A percentile compares a stretch with the other conserved stretches of the same genome.
Conservation (phyloP, 1,140 invertebrate genomes). For the Ooceraea biroi region DNA sequence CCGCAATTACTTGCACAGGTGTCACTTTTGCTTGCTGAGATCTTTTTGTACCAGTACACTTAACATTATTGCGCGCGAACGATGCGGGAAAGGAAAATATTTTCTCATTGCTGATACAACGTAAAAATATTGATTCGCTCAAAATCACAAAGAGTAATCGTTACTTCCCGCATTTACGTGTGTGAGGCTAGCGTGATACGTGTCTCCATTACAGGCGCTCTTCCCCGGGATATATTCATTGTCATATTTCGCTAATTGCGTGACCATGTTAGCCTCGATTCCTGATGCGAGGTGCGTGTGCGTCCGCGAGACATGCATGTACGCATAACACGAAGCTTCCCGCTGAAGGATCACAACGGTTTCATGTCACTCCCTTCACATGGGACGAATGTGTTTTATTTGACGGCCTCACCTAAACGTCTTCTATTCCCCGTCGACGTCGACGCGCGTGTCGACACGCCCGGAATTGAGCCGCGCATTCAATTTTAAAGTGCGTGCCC, state of each 20-base stretch:
- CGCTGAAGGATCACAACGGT: slow-evolving; percentile 69
- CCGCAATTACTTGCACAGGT: slow-evolving; percentile 56
- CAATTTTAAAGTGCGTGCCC: slow-evolving; percentile 76
- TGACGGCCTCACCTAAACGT: slow-evolving; percentile 76
- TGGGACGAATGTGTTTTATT: slow-evolving; percentile 77
- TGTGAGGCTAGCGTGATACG: slow-evolving; percentile 48
- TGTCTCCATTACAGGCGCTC: slow-evolving; percentile 29
- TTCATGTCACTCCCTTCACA: slow-evolving; percentile 72
- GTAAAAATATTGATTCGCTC: slow-evolving; percentile 8
- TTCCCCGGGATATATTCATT: slow-evolving; percentile 46
- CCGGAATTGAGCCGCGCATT: slow-evolving; percentile 79
- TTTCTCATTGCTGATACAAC: not conserved
- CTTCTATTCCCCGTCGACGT: slow-evolving; percentile 74
- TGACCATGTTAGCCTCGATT: slow-evolving; percentile 50
- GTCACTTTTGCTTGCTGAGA: slow-evolving; percentile 39
- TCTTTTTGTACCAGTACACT: not conserved
- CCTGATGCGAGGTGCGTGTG: slow-evolving; percentile 43
- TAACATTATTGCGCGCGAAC: not conserved
- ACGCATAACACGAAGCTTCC: slow-evolving; percentile 42
- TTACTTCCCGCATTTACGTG: slow-evolving; percentile 30
- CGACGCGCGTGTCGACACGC: slow-evolving; percentile 80
- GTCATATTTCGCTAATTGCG: slow-evolving; percentile 62
- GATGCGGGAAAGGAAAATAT: not conserved
- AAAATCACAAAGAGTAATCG: slow-evolving; percentile 35
- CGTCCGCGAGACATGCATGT: slow-evolving; percentile 48